A percentile compares a stretch with the other conserved stretches of the same genome.
Conservation (phyloP, 2,113 vertebrate species). For the Callipepla californica region DNA sequence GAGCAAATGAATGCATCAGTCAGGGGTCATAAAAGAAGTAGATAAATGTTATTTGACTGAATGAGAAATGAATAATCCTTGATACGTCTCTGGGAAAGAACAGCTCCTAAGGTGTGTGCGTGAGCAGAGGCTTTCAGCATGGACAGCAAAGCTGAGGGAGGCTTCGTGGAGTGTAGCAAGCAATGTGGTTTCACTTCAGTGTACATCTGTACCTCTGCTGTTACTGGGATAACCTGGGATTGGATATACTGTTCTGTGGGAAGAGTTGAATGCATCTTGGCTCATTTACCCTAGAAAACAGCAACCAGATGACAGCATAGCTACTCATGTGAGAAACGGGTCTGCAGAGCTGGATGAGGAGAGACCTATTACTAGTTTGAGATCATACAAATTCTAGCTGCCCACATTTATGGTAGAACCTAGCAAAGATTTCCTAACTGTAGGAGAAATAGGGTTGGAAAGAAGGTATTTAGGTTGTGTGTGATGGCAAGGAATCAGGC, state of each 20-base stretch:
- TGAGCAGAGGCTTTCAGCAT: background rate
- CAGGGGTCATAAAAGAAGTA: background rate
- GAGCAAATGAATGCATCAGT: background rate
- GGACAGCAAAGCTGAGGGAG: background rate
- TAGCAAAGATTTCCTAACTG: background rate
- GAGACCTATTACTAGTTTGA: background rate
- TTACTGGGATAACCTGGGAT: background rate
- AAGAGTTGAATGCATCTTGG: background rate
- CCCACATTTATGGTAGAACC: background rate
- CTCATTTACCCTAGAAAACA: background rate
- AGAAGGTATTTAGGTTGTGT: background rate
- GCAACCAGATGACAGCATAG: background rate
- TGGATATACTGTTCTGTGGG: background rate
- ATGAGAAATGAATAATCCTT: background rate
- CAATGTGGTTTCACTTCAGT: background rate
- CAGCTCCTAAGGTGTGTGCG: background rate
- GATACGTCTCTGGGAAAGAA: slow-evolving; percentile 26
- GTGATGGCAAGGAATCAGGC: background rate
- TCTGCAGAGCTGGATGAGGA: background rate
- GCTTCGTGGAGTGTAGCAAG: background rate
- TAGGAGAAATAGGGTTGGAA: background rate
- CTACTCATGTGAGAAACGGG: background rate
- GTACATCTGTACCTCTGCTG: background rate
- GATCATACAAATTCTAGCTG: background rate
- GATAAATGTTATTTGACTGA: background rate